Evolutionary conservation across 1,140 invertebrate genomes (phyloP), one percentile per base, ranked within the genome.

Genomic region (Diorhabda carinulata): DNA sequence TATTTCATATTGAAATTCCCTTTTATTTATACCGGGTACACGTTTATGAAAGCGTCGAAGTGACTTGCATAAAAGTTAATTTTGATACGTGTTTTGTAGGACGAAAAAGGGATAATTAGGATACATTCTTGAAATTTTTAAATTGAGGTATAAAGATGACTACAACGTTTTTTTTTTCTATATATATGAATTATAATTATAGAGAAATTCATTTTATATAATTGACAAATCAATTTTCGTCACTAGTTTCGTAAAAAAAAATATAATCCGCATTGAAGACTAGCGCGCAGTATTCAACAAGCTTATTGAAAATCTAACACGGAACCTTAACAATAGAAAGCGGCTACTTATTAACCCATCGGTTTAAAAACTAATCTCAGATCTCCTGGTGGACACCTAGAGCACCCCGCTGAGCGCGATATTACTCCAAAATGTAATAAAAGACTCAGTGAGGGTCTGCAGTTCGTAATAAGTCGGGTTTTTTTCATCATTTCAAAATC

Each of bases 31-130:
- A 3, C 47, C 3, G n/a, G 47, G 47, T 52, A 52, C 47, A 4
- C 47, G 25, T 25, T n/a, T 8, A 4, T 52, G 47, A n/a, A n/a
- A 6, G 47, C 47, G 47, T 52, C 47, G 25, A 52, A 52, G 0
- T 52, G 47, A 52, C 47, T 52, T 52, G 47, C 47, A 52, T n/a
- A 52, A 52, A 52, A 52, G 47, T 3, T 8, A 52, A 52, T 52
- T 52, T 52, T 52, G 47, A 52, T 52, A 52, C 47, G n/a, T 52
- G 47, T 52, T 52, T 52, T 52, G 47, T 52, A 52, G 47, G 47
- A 52, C 47, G 6, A 52, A 52, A 52, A 52, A 52, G 47, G 47
- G 47, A 52, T 52, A n/a, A 52, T 52, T 52, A 52, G 47, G 47
- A n/a, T n/a, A 25, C 25, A 25, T 52, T 52, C 47, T 52, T 52